Base-by-base conservation (phyloP, 2,113 vertebrate genomes). In the Camelus bactrianus region DNA sequence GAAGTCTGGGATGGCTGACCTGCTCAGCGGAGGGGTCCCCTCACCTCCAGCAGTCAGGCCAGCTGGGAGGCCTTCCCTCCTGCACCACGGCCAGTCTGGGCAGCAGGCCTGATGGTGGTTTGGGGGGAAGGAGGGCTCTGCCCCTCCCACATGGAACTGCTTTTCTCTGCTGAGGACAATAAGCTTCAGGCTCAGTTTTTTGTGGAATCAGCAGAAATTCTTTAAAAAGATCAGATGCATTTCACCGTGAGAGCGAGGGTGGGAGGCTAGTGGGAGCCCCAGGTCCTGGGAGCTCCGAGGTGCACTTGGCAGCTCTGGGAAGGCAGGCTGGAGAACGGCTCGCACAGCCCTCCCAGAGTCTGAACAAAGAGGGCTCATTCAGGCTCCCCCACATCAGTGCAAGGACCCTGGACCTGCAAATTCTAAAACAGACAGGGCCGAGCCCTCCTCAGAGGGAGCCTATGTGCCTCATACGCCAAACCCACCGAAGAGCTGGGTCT, bases 151-250 rank as follows among this genome's bases (percentile, higher is more conserved):
- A 79, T 79, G 88, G 94, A 96, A 77, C n/a, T 16, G 3, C 87
- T 96, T 93, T 82, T 96, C 97, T 81, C 54, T 86, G 65, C 62
- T 93, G 93, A 84, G 89, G 92, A 86, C 30, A 50, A 4, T 42
- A 3, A 83, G 89, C 84, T 92, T 58, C 93, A 94, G 46, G 81
- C 60, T 67, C 88, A 92, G 82, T 82, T 54, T 75, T 79, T 96
- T 81, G 54, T 93, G 89, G 95, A 87, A 95, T 97, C 92, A 70
- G 93, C 12, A 2, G 93, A 94, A 92, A 89, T 73, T 28, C 9
- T 65, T 50, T 64, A 88, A 58, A 96, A 76, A 90, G 86, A 95
- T 79, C 28, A 28, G 0, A 1, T 30, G 80, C 42, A 81, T 50
- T 94, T 98, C 75, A 54, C 91, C 88, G 75, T 48, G 89, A 98